Evolutionary conservation across 1,140 invertebrate genomes (phyloP), one percentile per base, ranked within the genome.

Genomic region (Leptestheria dahalacensis): DNA sequence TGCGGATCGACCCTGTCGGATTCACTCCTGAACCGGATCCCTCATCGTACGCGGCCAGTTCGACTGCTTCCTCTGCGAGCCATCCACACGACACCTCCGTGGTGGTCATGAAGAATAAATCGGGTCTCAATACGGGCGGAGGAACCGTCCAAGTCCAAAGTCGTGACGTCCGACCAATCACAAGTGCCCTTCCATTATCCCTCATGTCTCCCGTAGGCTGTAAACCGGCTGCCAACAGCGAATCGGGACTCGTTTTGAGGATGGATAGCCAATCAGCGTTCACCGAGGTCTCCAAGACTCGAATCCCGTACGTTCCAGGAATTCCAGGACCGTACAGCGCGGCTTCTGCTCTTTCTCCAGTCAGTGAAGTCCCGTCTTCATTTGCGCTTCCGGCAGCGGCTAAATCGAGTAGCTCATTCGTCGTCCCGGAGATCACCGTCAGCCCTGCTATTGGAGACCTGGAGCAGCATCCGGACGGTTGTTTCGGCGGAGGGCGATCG

Each of bases 291-390:
- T 57, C 24, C 52, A 57, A 48, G 50, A 41, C 46, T n/a, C 70
- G 82, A 9, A 84, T 88, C 65, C 84, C 85, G 3, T 83, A 85
- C 69, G 86, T 90, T 3, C 87, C 86, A 2, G 88, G 87, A 11
- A 91, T 91, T 69, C 87, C 87, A 1, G 87, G 87, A 33, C 87
- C 88, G 1, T 81, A 83, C 62, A 81, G 77, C 12, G 68, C 76
- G 61, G 33, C 33, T 9, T 41, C 65, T 10, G 73, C 59, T 9
- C 33, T 41, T 41, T 41, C 33, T 41, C 33, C 33, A 41, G 33
- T 41, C 33, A 29, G 24, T 20, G 53, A 33, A 29, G 21, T 20
- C 67, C 69, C 26, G 49, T 70, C 4, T n/a, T n/a, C n/a, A n/a
- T n/a, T n/a, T n/a, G n/a, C n/a, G n/a, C n/a, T n/a, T n/a, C n/a